phyloP scores from a whole-genome alignment of 2,797 vertebrate species.

The Lerista edwardsae region DNA sequence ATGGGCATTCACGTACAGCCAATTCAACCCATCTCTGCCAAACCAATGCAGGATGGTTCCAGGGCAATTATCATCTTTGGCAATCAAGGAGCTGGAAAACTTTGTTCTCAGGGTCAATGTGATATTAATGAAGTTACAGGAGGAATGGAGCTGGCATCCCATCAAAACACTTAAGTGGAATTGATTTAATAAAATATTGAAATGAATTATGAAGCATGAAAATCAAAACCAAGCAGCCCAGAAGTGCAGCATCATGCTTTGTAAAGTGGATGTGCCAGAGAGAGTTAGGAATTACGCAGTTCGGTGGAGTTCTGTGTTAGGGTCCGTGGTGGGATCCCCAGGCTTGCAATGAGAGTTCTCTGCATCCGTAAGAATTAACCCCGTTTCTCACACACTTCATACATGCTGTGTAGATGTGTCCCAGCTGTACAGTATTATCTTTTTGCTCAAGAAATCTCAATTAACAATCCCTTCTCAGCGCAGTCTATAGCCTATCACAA shows the following conservation, averaged over 20 bases:
- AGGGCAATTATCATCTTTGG: not conserved
- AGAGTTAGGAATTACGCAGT: not conserved
- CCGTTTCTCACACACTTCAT: no score
- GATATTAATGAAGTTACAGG: not conserved
- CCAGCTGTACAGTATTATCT: not conserved
- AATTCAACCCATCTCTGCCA: not conserved
- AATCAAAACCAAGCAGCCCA: not conserved
- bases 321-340: not conserved
- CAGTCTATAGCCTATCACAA: not conserved
- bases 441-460: not conserved
- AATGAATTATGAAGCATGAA: not conserved
- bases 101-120: not conserved
- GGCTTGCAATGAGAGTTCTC: not conserved
- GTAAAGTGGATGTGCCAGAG: not conserved
- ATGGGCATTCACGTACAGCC: not conserved
- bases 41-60: not conserved
- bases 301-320: not conserved
- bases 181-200: conserved; percentile 12
- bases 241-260: conserved; percentile 10
- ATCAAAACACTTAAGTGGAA: not conserved
- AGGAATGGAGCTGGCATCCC: not conserved
- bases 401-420: not conserved
- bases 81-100: not conserved
- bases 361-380: no score
- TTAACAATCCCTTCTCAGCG: not conserved